Evolutionary conservation across 2,797 vertebrate genomes (phyloP), one percentile per base, ranked within the genome.

Genomic region (Onychomys torridus): DNA sequence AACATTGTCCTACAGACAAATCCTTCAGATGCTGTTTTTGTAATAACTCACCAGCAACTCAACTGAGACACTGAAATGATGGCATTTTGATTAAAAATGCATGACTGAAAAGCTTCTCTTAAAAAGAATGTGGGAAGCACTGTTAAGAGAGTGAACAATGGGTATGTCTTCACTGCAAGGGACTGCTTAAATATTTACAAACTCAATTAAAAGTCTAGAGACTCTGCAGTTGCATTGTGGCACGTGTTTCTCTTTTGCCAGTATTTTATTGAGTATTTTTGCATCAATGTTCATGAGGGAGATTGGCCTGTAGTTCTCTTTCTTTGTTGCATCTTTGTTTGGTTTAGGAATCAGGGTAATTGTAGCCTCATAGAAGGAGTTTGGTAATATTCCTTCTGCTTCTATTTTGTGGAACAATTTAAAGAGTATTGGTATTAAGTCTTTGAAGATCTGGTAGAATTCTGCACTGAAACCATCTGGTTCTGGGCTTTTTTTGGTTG

Each of bases 1-100:
- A 96, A 40, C 32, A 55, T 13, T 19, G 49, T 92, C 34, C 63
- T 96, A 32, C 0, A 1, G 40, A 81, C 85, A 96, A 95, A 97
- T 84, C 32, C 32, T 93, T 96, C 52, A 40, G 71, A 57, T 1
- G 0, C 57, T 79, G 29, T 75, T 90, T 94, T 79, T 82, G 16
- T 67, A 65, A 86, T 94, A 88, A 83, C 65, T 73, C 63, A 83
- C 29, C 63, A 81, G 59, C 21, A 52, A 83, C 17, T 78, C 43
- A 90, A 69, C 55, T 59, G 73, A 46, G 43, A 83, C 49, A 52
- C 37, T 82, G 85, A 96, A 77, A 90, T 79, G 40, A 77, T 40
- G 40, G 4, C 25, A 90, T 78, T 82, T 93, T 88, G 27, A 90
- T 93, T 90, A 40, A 79, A 93, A 90, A 95, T 94, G 21, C 76